phyloP scores from a whole-genome alignment of 2,797 vertebrate species.

The Syndactyla subalaris region DNA sequence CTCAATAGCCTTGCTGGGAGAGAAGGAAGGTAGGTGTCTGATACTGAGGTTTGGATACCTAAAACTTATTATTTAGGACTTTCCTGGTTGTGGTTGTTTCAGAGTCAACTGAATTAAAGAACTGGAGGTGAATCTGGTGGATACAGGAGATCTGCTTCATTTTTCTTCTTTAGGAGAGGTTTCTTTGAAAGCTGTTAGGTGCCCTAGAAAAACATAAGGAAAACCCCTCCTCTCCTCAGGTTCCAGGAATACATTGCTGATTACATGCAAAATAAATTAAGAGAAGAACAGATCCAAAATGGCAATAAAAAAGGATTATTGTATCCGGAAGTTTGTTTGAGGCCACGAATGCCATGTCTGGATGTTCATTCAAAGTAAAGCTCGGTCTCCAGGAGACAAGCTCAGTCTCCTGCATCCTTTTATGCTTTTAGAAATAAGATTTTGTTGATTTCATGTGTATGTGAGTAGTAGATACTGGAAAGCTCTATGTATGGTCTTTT shows the following conservation, averaged over 20 bases:
- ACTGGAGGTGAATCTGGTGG: background rate
- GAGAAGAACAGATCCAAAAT: background rate
- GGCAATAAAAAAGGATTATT: background rate
- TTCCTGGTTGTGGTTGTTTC: background rate
- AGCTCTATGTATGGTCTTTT: background rate
- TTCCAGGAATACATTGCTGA: background rate
- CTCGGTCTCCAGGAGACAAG: background rate
- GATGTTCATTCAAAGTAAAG: background rate
- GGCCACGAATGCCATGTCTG: background rate
- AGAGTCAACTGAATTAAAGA: background rate
- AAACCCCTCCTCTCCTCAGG: background rate
- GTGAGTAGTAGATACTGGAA: background rate
- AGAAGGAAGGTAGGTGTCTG: background rate
- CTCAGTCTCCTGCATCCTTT: background rate
- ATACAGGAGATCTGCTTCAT: background rate
- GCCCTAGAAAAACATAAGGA: background rate
- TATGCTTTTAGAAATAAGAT: background rate
- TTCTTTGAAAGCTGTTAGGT: background rate
- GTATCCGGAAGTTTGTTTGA: background rate
- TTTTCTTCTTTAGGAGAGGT: background rate
- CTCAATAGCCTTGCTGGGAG: background rate
- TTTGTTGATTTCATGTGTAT: background rate
- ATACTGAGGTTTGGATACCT: background rate
- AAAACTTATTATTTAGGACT: background rate
- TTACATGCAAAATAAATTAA: background rate